A percentile compares a stretch with the other conserved stretches of the same genome.
phyloP scores from a whole-genome alignment of 2,888 invertebrate genomes.

The Chesias legatella region DNA sequence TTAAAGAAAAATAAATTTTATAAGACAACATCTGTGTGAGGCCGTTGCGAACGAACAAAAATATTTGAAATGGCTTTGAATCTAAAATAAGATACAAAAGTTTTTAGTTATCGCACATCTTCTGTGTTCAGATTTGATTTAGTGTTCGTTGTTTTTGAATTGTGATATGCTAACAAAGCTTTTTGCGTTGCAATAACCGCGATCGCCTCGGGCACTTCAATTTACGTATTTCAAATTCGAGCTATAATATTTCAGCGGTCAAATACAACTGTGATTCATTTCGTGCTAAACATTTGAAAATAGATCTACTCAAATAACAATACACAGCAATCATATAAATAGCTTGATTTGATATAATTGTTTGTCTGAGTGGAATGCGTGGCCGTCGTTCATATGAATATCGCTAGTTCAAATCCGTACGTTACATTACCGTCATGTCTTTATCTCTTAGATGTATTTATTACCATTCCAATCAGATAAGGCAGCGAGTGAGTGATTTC shows the following conservation, averaged over 20 bases:
- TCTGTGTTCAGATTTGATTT: constrained; percentile 1
- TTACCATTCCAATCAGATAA: no score
- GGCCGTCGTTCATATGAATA: no score
- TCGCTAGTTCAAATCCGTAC: no score
- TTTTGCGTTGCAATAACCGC: background rate
- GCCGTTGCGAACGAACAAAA: constrained; percentile 9
- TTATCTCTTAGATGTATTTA: no score
- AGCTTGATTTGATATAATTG: no score
- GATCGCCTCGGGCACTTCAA: background rate
- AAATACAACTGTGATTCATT: constrained; percentile 1
- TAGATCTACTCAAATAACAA: no score
- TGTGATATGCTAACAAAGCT: background rate
- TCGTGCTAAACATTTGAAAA: background rate
- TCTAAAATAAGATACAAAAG: constrained; percentile 14
- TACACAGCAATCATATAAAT: no score
- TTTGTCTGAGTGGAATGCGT: no score
- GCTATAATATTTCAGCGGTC: background rate
- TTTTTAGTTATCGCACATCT: background rate
- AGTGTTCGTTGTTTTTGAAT: background rate
- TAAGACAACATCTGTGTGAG: no score
- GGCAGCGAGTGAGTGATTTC: no score
- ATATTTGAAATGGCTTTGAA: constrained; percentile 16
- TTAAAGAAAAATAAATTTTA: constrained; percentile 21
- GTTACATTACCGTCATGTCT: no score
- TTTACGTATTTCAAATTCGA: constrained; percentile 1